These are phyloP conservation scores for Listronotus oregonensis DNA, from an alignment of 1,140 invertebrate genomes.

Conservation along the genomic window DNA sequence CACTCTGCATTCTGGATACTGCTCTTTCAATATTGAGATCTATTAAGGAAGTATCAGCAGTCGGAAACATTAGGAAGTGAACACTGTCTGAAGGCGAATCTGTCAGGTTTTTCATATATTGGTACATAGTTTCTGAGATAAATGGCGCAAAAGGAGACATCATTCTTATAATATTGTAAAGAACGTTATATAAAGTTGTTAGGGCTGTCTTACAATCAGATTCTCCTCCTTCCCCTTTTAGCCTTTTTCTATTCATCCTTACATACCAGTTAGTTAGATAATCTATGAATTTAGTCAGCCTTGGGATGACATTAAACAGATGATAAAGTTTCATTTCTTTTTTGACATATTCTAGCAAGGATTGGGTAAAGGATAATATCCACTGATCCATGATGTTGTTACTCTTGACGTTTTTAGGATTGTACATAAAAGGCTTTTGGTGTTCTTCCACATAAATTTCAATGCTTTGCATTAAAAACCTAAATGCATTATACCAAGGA, in stretches of 20 bases:
- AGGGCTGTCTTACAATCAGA: conserved; percentile 84
- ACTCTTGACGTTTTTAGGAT: conserved; percentile 62
- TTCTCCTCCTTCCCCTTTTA: conserved; percentile 83
- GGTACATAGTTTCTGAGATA: conserved; percentile 95
- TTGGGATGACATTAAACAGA: conserved; percentile 93
- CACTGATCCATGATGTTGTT: conserved; percentile 95
- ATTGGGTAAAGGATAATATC: conserved; percentile 97
- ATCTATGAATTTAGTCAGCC: conserved; percentile 94
- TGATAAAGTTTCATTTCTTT: conserved; percentile 94
- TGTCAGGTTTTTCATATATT: conserved; percentile 72
- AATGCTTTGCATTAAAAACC: conserved; percentile 93
- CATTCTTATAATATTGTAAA: conserved; percentile 87
- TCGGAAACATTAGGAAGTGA: conserved; percentile 88
- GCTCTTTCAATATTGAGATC: conserved; percentile 87
- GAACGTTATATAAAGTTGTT: conserved; percentile 85
- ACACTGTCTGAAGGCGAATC: conserved; percentile 67
- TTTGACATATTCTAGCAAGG: conserved; percentile 84
- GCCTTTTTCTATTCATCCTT: conserved; percentile 90
- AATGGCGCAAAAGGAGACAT: conserved; percentile 99
- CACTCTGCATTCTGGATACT: conserved; percentile 90
- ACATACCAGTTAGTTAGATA: conserved; percentile 98
- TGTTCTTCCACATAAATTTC: conserved; percentile 79
- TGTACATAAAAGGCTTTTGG: conserved; percentile 65
- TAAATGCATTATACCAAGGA: conserved; percentile 99
- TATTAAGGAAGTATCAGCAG: conserved; percentile 73